A percentile compares a stretch with the other conserved stretches of the same genome.
Conservation (phyloP, 2,797 vertebrate genomes). For the Erethizon dorsatum region DNA sequence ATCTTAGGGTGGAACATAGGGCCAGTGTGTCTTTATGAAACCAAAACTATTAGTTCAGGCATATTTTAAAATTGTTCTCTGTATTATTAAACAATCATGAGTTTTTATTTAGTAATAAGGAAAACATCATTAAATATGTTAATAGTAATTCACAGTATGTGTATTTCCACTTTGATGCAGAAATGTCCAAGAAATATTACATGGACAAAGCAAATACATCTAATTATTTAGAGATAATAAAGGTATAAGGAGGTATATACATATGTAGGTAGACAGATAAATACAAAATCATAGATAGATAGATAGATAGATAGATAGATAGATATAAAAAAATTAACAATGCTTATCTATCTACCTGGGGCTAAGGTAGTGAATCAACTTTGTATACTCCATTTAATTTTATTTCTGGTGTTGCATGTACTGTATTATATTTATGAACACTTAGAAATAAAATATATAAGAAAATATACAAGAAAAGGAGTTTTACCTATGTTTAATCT, state of each 20-base stretch:
- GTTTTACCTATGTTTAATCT: neutral
- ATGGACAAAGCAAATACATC: neutral
- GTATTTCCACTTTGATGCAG: neutral
- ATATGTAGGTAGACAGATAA: neutral
- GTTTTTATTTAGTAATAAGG: neutral
- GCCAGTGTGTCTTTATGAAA: neutral
- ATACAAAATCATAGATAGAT: no score
- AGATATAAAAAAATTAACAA: neutral
- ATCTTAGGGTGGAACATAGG: fast-evolving
- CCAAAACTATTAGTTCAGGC: neutral
- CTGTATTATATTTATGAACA: neutral
- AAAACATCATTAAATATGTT: neutral
- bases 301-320: neutral
- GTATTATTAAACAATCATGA: neutral
- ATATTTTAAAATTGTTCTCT: neutral
- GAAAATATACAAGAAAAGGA: neutral
- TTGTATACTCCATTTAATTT: neutral
- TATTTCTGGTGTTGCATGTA: neutral
- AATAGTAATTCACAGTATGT: neutral
- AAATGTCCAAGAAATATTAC: neutral
- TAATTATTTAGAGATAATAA: neutral
- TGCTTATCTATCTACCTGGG: neutral
- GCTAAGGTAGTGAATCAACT: neutral
- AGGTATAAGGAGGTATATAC: neutral
- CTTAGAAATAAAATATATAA: neutral